Evolutionary conservation across 2,888 invertebrate genomes (phyloP), one percentile per base, ranked within the genome.

Genomic region (Bimastos eiseni): DNA sequence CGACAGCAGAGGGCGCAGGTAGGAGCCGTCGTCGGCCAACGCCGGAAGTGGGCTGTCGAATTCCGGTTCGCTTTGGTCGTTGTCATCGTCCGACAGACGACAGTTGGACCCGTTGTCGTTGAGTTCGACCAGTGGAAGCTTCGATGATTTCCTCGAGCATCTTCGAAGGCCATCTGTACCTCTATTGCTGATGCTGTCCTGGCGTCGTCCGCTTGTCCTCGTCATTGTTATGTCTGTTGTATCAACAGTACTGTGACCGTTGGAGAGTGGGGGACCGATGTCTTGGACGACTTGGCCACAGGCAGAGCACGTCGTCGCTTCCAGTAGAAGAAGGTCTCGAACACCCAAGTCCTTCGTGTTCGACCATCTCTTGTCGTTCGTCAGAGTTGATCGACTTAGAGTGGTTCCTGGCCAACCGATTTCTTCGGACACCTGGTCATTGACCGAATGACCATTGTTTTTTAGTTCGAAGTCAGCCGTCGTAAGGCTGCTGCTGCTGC

Each of bases 1-100:
- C 36, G 86, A 36, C 86, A 83, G 83, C 83, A 90, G 90, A 38
- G 90, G 90, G 84, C 83, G 90, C 36, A 90, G 24, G 84, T 90
- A 90, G 83, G 41, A 37, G 6, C 90, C 90, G 84, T 90, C 90
- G 83, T 90, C 90, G 41, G 33, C 13, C 38, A 24, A n/a, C 19
- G 17, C 86, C 34, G 24, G 37, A 70, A n/a, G 70, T 30, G n/a
- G 70, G 19, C 86, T 36, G 36, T 86, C 86, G 36, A 86, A 24
- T 86, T 86, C 86, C 86, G 86, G 86, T 86, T 86, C 86, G 70
- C 70, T 70, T 70, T 70, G 30, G 70, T 55, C 4, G 44, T 44
- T 44, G 44, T 49, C 49, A n/a, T 70, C n/a, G 70, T 70, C 70
- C 86, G 86, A 15, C n/a, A n/a, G n/a, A 2, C 36, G 36, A 15